phyloP scores from a whole-genome alignment of 2,797 vertebrate species.

The Salarias fasciatus region DNA sequence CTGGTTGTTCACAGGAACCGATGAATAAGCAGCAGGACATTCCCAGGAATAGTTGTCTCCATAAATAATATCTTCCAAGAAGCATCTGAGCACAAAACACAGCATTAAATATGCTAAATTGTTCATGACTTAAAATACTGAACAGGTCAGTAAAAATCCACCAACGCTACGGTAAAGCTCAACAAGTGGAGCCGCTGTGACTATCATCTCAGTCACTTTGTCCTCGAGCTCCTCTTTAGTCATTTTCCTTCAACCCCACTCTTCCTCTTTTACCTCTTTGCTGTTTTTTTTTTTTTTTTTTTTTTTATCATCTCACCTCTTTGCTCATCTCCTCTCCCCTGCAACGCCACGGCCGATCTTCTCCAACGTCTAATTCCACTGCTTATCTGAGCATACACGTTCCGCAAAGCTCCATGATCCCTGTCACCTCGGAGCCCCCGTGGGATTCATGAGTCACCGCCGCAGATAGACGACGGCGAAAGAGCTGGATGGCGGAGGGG shows the following conservation, averaged over 20 bases:
- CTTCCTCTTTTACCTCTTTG: not conserved
- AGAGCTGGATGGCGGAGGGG: slow-evolving; percentile 19
- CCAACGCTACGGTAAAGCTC: too few relatives aligned
- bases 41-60: too few relatives aligned
- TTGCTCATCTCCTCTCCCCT: slow-evolving; percentile 54
- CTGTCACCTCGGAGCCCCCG: slow-evolving; percentile 64
- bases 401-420: slow-evolving; percentile 73
- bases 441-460: slow-evolving; percentile 68
- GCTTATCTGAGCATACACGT: slow-evolving; percentile 82
- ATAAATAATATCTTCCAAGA: too few relatives aligned
- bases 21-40: too few relatives aligned
- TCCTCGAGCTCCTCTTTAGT: slow-evolving; percentile 1
- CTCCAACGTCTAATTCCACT: slow-evolving; percentile 75
- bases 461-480: slow-evolving; percentile 51
- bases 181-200: too few relatives aligned
- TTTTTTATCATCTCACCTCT: slow-evolving; percentile 53
- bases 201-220: too few relatives aligned
- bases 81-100: too few relatives aligned
- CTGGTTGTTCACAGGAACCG: too few relatives aligned
- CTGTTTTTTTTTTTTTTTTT: too few relatives aligned
- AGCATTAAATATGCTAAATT: too few relatives aligned
- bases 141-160: too few relatives aligned
- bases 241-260: slow-evolving; percentile 4
- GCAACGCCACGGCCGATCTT: slow-evolving; percentile 67
- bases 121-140: too few relatives aligned